Evolutionary conservation across 2,113 vertebrate species (phyloP).

Genomic region (Ptilonorhynchus violaceus): DNA sequence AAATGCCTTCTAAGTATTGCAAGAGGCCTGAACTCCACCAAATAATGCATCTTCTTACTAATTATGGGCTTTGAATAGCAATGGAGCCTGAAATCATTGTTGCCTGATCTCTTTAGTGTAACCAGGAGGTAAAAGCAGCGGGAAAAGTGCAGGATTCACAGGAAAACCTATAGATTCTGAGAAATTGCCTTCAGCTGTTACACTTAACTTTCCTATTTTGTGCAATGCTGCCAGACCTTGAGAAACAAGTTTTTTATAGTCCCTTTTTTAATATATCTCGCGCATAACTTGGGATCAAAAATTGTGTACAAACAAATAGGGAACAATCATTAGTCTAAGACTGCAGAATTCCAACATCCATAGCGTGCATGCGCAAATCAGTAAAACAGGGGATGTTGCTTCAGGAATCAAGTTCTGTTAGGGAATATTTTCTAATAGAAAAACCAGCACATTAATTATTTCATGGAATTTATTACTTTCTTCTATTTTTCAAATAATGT

Average conservation of each 20-base stretch:
- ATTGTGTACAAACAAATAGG: background rate
- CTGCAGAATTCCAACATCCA: background rate
- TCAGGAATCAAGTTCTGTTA: background rate
- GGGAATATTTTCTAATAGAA: background rate
- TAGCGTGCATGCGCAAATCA: background rate
- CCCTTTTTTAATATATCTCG: no score
- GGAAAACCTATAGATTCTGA: background rate
- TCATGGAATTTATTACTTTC: background rate
- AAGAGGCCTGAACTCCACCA: background rate
- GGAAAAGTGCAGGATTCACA: background rate
- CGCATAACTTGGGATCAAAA: background rate
- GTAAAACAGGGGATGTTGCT: background rate
- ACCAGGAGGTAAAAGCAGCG: background rate
- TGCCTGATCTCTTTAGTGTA: background rate
- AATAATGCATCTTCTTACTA: background rate
- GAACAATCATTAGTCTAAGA: background rate
- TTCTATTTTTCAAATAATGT: background rate
- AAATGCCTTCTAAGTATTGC: background rate
- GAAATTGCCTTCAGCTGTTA: background rate
- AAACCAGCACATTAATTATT: background rate
- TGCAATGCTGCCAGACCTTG: background rate
- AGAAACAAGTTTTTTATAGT: background rate
- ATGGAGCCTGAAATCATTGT: background rate
- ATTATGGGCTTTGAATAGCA: background rate
- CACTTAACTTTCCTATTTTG: background rate